phyloP scores from a whole-genome alignment of 2,113 vertebrate genomes.

The Malurus cyaneus region DNA sequence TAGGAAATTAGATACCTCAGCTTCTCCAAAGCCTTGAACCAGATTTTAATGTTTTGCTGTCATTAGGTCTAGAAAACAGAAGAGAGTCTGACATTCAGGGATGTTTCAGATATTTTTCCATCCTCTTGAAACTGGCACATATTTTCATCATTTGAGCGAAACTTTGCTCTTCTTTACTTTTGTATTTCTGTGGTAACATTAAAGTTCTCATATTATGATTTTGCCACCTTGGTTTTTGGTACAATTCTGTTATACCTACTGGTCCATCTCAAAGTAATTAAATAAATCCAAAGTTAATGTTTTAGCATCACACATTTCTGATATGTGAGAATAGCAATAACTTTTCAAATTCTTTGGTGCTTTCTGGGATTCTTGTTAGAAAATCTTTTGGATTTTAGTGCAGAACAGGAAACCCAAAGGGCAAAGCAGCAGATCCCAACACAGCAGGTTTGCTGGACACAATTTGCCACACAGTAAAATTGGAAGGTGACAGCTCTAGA shows the following conservation, averaged over 20 bases:
- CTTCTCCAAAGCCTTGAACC: background rate
- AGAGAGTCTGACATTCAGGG: background rate
- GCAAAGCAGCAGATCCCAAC: background rate
- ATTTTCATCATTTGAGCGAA: background rate
- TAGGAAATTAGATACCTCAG: background rate
- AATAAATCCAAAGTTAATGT: background rate
- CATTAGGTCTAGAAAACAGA: background rate
- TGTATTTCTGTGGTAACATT: background rate
- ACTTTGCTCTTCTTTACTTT: background rate
- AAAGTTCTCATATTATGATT: background rate
- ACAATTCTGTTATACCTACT: background rate
- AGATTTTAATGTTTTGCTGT: background rate
- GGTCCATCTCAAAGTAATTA: background rate
- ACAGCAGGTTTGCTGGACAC: accelerated
- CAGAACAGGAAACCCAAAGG: background rate
- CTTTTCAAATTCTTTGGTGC: background rate
- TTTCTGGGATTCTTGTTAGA: background rate
- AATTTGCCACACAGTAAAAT: accelerated
- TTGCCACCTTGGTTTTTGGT: background rate
- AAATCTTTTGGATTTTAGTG: background rate
- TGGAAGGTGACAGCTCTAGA: background rate
- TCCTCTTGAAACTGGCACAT: background rate
- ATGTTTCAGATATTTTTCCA: background rate
- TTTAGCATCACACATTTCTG: background rate
- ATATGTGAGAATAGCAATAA: background rate